phyloP scores from a whole-genome alignment of 2,797 vertebrate genomes.

The Platalea minor region DNA sequence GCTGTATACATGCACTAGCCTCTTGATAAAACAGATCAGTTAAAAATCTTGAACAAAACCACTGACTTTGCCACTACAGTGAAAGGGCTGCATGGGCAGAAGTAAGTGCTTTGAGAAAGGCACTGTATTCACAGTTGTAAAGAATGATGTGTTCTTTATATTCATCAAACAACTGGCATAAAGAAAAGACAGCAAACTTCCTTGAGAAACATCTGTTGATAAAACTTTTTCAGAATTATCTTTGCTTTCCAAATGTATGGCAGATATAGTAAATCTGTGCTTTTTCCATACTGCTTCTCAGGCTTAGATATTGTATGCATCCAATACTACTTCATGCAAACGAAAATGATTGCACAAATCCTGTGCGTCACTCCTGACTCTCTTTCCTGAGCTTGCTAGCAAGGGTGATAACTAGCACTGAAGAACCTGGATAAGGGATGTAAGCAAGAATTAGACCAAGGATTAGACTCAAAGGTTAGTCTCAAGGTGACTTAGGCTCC shows the following conservation, averaged over 20 bases:
- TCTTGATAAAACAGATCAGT: neutral
- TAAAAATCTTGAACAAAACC: neutral
- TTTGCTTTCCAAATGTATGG: neutral
- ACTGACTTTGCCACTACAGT: neutral
- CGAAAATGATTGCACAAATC: neutral
- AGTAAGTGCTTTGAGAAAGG: neutral
- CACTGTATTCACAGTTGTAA: neutral
- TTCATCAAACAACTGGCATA: neutral
- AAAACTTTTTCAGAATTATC: neutral
- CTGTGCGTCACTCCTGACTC: neutral
- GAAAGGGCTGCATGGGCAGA: neutral
- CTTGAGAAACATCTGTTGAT: accelerated
- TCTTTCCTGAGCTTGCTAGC: neutral
- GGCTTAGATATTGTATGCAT: neutral
- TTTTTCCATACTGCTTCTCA: neutral
- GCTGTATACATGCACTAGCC: neutral
- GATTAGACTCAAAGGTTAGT: neutral
- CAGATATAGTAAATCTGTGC: neutral
- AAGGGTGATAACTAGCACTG: neutral
- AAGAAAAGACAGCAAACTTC: neutral
- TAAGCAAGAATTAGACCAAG: neutral
- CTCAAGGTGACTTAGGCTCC: neutral
- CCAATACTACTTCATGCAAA: neutral
- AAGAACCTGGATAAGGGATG: neutral
- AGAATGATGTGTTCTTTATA: neutral